Evolutionary conservation across 2,113 vertebrate species (phyloP), one percentile per base, ranked within the genome.

Genomic region (Tenrec ecaudatus): DNA sequence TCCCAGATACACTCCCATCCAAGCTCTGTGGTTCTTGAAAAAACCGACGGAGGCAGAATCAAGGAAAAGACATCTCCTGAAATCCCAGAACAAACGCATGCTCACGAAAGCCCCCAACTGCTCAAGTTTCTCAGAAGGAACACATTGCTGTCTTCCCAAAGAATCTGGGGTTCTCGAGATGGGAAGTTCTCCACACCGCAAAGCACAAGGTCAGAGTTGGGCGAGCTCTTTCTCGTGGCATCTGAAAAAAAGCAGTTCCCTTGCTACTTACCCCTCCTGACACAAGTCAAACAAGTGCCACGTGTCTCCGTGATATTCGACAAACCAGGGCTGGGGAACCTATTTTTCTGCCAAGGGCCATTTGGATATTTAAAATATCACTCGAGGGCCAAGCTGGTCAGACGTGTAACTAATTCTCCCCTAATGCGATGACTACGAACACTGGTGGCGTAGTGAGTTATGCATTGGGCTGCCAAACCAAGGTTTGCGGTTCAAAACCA

Each of bases 11-110:
- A 84, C 27, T 69, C n/a, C 43, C 7, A 60, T 79, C 77, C 81
- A 93, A 90, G 33, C 77, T 6, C 16, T 22, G 20, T 82, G n/a
- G 58, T 90, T 93, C 85, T 1, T 71, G 64, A 60, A 94, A 38
- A 73, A 90, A 57, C 29, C 57, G 23, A 2, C 47, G 29, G 16
- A 73, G 75, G 27, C 27, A 66, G 38, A 91, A 68, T 92, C 64
- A 77, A 58, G 71, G 66, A 90, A 68, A 90, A 89, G n/a, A 93
- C 80, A 84, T 36, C 81, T 88, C 40, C 86, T 90, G 82, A 91
- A 66, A 73, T 80, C 93, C 84, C 43, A 83, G 43, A 86, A 64
- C 25, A 93, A 6, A 31, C 80, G 29, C 29, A 83, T 90, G n/a
- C 47, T 66, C 73, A 43, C 53, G 71, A 88, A 95, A 85, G 75